Conservation (phyloP, 2,888 invertebrate species). For the Mechanitis messenoides region DNA sequence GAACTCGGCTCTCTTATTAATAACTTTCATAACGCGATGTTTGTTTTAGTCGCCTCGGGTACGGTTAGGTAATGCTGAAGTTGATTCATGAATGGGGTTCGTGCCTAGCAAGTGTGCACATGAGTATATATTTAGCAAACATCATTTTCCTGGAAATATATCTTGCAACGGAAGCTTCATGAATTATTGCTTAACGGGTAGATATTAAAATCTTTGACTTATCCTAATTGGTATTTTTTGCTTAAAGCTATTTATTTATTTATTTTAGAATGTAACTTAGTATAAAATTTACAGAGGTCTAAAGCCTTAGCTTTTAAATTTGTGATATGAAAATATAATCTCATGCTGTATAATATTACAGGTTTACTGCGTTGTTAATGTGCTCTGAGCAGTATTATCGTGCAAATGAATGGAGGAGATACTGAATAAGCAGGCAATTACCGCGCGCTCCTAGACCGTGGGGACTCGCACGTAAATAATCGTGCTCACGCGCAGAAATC, state of each 20-base stretch:
- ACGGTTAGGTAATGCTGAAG: slow-evolving; percentile 71
- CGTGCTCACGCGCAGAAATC: slow-evolving; percentile 62
- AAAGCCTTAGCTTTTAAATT: neutral
- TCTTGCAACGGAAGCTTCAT: slow-evolving; percentile 63
- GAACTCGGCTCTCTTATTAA: slow-evolving; percentile 73
- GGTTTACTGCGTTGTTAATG: slow-evolving; percentile 44
- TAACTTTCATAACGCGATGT: slow-evolving; percentile 64
- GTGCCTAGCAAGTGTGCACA: slow-evolving; percentile 50
- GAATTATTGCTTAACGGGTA: slow-evolving; percentile 31
- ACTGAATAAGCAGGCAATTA: slow-evolving; percentile 70
- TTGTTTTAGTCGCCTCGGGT: slow-evolving; percentile 65
- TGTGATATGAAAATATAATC: slow-evolving; percentile 33
- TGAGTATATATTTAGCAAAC: slow-evolving; percentile 67
- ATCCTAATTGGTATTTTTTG: neutral
- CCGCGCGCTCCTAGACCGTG: slow-evolving; percentile 53
- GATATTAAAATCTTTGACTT: slow-evolving; percentile 15
- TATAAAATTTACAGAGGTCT: too few species aligned
- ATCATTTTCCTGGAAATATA: slow-evolving; percentile 65
- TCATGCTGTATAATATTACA: slow-evolving; percentile 44
- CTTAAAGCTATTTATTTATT: too few species aligned
- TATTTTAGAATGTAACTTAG: too few species aligned
- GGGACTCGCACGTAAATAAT: slow-evolving; percentile 65
- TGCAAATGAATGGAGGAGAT: slow-evolving; percentile 69
- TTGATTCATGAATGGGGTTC: slow-evolving; percentile 73
- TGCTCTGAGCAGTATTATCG: slow-evolving; percentile 58